phyloP scores from a whole-genome alignment of 2,113 vertebrate species.

The Otus sunia region DNA sequence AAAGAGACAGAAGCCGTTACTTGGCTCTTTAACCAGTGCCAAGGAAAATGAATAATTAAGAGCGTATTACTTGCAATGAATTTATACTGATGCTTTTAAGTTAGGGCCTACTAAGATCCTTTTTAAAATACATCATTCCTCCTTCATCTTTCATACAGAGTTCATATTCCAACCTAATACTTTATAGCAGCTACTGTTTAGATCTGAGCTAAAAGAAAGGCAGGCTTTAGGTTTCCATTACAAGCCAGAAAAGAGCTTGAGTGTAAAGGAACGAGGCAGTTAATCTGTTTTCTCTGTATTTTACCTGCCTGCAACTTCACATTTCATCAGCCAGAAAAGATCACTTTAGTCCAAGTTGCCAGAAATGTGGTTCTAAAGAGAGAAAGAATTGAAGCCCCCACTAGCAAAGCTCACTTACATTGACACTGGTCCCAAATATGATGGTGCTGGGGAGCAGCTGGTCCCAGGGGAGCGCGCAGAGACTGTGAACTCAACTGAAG shows the following conservation, averaged over 20 bases:
- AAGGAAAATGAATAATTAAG: conserved; percentile 83
- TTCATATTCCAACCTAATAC: conserved; percentile 41
- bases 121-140: conserved; percentile 72
- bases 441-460: not conserved
- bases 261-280: not conserved
- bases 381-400: not conserved
- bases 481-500: not conserved
- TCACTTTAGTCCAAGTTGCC: not conserved
- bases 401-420: not conserved
- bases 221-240: conserved; percentile 60
- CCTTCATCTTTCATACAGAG: conserved; percentile 64
- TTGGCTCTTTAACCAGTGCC: conserved; percentile 70
- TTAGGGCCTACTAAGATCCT: conserved; percentile 62
- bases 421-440: rapidly evolving
- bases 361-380: not conserved
- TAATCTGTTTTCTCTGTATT: not conserved
- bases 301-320: conserved; percentile 1
- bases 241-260: not conserved
- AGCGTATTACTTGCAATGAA: conserved; percentile 72
- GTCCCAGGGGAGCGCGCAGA: not conserved
- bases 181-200: conserved; percentile 73
- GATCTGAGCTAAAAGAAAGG: conserved; percentile 9
- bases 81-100: conserved; percentile 74
- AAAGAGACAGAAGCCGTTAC: conserved; percentile 78
- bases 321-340: not conserved